Evolutionary conservation across 2,797 vertebrate species (phyloP), one percentile per base, ranked within the genome.

Genomic region (Eulemur mongoz): DNA sequence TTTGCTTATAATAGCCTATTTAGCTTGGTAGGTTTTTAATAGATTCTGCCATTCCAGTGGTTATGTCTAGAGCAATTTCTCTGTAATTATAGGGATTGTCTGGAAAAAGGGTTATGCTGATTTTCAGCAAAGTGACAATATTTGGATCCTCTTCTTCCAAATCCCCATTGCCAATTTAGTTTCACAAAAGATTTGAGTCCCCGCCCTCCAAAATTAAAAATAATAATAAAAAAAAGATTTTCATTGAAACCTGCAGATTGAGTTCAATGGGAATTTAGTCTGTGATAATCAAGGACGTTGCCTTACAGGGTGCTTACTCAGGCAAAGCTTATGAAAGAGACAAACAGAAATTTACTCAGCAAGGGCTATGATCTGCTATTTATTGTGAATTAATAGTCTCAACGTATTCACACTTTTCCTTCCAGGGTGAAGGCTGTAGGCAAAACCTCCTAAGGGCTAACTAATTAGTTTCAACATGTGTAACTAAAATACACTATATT

Each of bases 21-120:
- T 98, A 98, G 97, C 85, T 97, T 95, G 96, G 89, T 87, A 84
- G 22, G 0, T 97, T 97, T 98, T 99, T 98, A 99, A 99, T 99
- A 99, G 99, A 99, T 99, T 99, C 99, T 99, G 99, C 99, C 99
- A 99, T 99, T 99, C 99, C 99, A 99, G 98, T 97, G 97, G 97
- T 97, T 98, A 98, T 79, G 92, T 97, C 98, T 97, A 97, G 91
- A 98, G 97, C 88, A 96, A 98, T 98, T 97, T 95, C 97, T 98
- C 97, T 97, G 96, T 65, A 90, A 97, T 97, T 96, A 95, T 96
- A 98, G 97, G 83, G 96, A 76, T 97, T 97, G 91, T 98, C 98
- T 98, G 97, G 98, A 96, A 98, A 95, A 97, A 94, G 96, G 84
- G 95, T 97, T 98, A 93, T 12, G 61, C 87, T 97, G 91, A 94